Conservation (phyloP, 2,113 vertebrate genomes). For the Tenrec ecaudatus region DNA sequence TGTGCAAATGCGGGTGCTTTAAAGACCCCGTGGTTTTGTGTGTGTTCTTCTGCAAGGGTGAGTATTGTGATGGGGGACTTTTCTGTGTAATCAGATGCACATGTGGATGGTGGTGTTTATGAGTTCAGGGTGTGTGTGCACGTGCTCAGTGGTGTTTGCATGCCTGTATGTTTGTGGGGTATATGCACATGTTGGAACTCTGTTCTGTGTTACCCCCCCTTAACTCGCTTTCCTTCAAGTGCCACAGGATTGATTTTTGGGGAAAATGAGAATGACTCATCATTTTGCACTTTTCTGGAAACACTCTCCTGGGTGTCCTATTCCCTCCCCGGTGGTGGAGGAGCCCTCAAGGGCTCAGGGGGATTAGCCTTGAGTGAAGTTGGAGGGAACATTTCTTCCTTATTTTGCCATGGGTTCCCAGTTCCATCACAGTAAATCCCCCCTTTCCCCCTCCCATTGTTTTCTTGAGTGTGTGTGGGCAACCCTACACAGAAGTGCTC, state of each 20-base stretch:
- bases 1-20: background rate
- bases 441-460: background rate
- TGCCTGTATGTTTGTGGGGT: background rate
- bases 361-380: background rate
- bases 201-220: background rate
- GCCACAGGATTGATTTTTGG: slow-evolving; percentile 39
- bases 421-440: background rate
- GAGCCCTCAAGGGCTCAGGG: background rate
- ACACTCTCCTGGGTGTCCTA: background rate
- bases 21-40: background rate
- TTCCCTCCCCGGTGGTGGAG: background rate
- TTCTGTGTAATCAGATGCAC: slow-evolving; percentile 1
- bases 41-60: background rate
- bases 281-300: background rate
- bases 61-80: background rate
- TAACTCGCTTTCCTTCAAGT: slow-evolving; percentile 22
- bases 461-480: background rate
- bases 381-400: background rate
- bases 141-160: slow-evolving; percentile 25
- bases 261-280: background rate
- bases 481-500: background rate
- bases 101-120: background rate
- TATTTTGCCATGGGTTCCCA: background rate
- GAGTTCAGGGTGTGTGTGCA: background rate
- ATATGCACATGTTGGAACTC: background rate